Evolutionary conservation across 2,113 vertebrate genomes (phyloP), one percentile per base, ranked within the genome.

Genomic region (Microcebus ravelobensis): DNA sequence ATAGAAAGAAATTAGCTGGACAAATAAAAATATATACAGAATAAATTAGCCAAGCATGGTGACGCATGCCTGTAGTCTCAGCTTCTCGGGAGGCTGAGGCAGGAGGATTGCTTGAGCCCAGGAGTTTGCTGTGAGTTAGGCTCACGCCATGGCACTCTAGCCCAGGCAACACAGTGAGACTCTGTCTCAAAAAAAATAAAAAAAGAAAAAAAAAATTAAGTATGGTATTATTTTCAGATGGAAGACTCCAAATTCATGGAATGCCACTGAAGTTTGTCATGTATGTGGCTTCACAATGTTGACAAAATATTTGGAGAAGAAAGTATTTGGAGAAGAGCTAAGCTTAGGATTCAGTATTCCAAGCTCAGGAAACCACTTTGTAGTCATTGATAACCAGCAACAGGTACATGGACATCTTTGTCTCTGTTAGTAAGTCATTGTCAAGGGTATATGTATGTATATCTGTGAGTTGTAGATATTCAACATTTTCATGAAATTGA

Each of bases 171-270:
- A 48, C 9, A 48, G 48, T 48, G 48, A 48, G 48, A 48, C 48
- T 48, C 48, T 48, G 9, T 48, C 48, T 48, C 45, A 8, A 48
- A 48, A 48, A 48, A 10, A 48, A 48, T n/a, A 48, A 48, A 8
- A 48, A 48, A 48, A 45, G 8, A 45, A 8, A 45, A 48, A 48
- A 96, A 67, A 36, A 67, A 88, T 55, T 45, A 50, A 93, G 52
- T n/a, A 21, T 23, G 42, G 17, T 45, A 61, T 84, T 93, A 89
- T 93, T 95, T 91, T 95, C 83, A 80, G 80, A 61, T 61, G 70
- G 65, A 82, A 96, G 63, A 63, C 11, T n/a, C 36, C 84, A 80
- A 65, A 48, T 13, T 3, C 29, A 12, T 18, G 52, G 90, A 92
- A 94, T 21, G 85, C 31, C 85, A 81, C 36, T 25, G n/a, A 59